Evolutionary conservation across 2,113 vertebrate species (phyloP).

Genomic region (Triplophysa rosa): DNA sequence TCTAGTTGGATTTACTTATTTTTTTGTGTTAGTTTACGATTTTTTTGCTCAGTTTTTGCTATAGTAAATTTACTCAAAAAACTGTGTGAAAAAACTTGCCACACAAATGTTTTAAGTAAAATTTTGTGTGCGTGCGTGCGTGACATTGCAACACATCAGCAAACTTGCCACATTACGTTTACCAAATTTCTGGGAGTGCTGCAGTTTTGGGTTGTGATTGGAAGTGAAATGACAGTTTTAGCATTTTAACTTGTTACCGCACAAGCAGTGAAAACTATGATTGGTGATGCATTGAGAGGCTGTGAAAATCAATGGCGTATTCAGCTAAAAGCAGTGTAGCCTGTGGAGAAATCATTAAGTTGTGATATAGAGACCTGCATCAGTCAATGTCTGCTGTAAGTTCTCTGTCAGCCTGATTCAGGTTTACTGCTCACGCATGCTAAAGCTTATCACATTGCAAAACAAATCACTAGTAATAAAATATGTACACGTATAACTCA

Average conservation of each 20-base stretch:
- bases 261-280: constrained; percentile 6
- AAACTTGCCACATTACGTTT: too few relatives aligned
- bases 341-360: constrained; percentile 18
- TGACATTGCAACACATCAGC: too few relatives aligned
- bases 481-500: background rate
- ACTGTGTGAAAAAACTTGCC: too few relatives aligned
- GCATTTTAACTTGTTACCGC: background rate
- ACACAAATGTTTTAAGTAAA: too few relatives aligned
- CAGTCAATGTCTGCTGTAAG: constrained; percentile 19
- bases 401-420: background rate
- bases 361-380: constrained; percentile 26
- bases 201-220: too few relatives aligned
- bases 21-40: too few relatives aligned
- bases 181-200: too few relatives aligned
- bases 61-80: too few relatives aligned
- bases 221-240: background rate
- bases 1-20: too few relatives aligned
- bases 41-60: too few relatives aligned
- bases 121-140: too few relatives aligned
- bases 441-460: background rate
- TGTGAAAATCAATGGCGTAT: constrained; percentile 12
- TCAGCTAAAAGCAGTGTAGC: background rate
- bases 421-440: background rate
- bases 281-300: background rate
- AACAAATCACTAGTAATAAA: constrained; percentile 2